Percentiles rank a stretch among this genome's conserved stretches.
Evolutionary conservation across 2,888 invertebrate genomes (phyloP).

Genomic region (Diplolepis rosae): DNA sequence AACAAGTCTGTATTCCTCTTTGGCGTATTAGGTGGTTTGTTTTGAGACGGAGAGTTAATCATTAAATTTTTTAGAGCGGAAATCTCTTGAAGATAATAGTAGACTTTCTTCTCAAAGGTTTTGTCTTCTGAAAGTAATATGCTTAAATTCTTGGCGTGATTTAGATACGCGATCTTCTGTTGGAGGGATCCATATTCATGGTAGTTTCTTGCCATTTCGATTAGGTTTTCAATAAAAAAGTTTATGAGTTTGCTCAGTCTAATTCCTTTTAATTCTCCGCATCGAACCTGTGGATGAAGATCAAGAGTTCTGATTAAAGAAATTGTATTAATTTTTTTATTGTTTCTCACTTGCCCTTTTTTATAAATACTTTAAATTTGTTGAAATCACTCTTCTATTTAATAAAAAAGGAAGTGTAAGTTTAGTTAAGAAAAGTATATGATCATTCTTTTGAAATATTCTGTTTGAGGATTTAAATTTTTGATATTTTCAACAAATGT

Average conservation of each 20-base stretch:
- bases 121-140: constrained; percentile 78
- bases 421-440: too few species aligned
- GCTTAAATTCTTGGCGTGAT: constrained; percentile 82
- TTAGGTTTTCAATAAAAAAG: constrained; percentile 83
- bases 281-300: constrained; percentile 64
- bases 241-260: constrained; percentile 80
- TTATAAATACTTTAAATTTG: too few species aligned
- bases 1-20: constrained; percentile 49
- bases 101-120: constrained; percentile 76
- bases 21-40: constrained; percentile 60
- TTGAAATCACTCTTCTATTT: too few species aligned
- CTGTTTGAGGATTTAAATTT: too few species aligned
- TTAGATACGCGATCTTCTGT: constrained; percentile 81
- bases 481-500: too few species aligned
- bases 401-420: too few species aligned
- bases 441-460: too few species aligned
- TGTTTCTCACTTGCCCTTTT: too few species aligned
- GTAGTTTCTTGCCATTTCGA: constrained; percentile 81
- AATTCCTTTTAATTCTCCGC: constrained; percentile 76
- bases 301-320: not conserved
- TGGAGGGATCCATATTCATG: constrained; percentile 78
- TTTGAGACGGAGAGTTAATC: constrained; percentile 29
- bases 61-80: constrained; percentile 55
- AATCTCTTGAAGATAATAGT: constrained; percentile 77
- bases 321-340: too few species aligned